Conservation (phyloP, 2,113 vertebrate species). For the Tupaia chinensis region DNA sequence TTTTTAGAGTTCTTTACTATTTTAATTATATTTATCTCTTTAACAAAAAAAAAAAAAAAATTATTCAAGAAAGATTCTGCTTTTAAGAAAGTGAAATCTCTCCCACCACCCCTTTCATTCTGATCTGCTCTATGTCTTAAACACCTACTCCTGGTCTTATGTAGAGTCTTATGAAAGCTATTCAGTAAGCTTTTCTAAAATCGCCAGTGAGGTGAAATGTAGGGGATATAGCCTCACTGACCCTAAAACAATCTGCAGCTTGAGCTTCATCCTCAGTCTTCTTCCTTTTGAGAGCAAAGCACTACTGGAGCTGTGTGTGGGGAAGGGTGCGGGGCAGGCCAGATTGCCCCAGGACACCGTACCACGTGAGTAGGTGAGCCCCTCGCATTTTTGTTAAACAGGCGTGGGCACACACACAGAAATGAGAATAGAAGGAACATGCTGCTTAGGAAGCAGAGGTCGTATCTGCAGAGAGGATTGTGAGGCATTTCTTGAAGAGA, state of each 20-base stretch:
- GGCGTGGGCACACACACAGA: neutral
- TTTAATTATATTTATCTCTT: neutral
- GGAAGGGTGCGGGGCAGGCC: no score
- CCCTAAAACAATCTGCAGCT: neutral
- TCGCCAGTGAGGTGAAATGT: neutral
- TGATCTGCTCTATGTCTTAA: neutral
- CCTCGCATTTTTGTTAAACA: no score
- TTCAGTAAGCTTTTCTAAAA: conserved; percentile 28
- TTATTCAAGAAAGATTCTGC: neutral
- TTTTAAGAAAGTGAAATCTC: neutral
- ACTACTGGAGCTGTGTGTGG: neutral
- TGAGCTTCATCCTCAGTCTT: neutral
- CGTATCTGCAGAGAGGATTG: neutral
- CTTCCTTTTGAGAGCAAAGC: neutral
- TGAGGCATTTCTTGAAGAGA: neutral
- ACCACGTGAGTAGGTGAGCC: neutral
- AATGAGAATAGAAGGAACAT: neutral
- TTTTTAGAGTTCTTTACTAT: conserved; percentile 15
- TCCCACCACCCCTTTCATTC: neutral
- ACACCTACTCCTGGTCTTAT: neutral
- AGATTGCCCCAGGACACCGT: neutral
- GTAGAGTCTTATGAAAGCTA: conserved; percentile 15
- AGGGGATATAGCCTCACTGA: neutral
- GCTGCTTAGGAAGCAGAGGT: neutral
- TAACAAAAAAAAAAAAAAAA: neutral